A percentile compares a stretch with the other conserved stretches of the same genome.
Evolutionary conservation across 2,113 vertebrate species (phyloP).

Genomic region (Nesogale talazaci): DNA sequence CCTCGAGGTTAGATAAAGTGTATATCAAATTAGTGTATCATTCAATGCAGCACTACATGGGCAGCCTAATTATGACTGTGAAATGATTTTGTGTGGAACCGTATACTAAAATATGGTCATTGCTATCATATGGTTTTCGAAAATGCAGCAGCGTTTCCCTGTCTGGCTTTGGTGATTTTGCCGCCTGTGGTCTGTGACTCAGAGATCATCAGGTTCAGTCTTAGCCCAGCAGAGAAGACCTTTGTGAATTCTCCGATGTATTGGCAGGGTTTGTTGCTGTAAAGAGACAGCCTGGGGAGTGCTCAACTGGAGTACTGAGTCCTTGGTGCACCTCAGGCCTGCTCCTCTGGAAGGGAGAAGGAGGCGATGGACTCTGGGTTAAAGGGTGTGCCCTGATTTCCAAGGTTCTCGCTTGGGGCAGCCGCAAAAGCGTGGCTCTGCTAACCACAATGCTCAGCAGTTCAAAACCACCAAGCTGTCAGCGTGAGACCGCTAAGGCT

Average conservation of each 20-base stretch:
- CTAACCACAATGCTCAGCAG: too few relatives aligned
- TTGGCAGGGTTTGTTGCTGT: constrained; percentile 20
- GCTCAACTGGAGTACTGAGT: neutral
- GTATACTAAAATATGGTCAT: constrained; percentile 78
- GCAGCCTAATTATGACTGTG: constrained; percentile 64
- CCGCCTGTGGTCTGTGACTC: constrained; percentile 39
- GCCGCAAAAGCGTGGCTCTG: too few relatives aligned
- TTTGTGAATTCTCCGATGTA: neutral
- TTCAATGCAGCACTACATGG: constrained; percentile 58
- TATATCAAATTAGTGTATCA: constrained; percentile 63
- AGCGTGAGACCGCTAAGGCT: too few relatives aligned
- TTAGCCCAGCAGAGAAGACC: constrained; percentile 38
- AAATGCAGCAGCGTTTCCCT: constrained; percentile 54
- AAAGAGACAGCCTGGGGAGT: constrained; percentile 33
- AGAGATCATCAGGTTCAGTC: constrained; percentile 24
- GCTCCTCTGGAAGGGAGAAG: neutral
- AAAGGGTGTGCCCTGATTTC: neutral
- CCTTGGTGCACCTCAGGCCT: neutral
- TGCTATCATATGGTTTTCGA: constrained; percentile 64
- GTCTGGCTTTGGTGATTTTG: constrained; percentile 2
- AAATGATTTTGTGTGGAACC: constrained; percentile 72
- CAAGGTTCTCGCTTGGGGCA: neutral
- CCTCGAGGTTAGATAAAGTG: constrained; percentile 73
- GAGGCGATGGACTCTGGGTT: neutral
- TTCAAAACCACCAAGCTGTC: too few relatives aligned